Evolutionary conservation across 2,113 vertebrate species (phyloP).

Genomic region (Rhinolophus ferrumequinum): DNA sequence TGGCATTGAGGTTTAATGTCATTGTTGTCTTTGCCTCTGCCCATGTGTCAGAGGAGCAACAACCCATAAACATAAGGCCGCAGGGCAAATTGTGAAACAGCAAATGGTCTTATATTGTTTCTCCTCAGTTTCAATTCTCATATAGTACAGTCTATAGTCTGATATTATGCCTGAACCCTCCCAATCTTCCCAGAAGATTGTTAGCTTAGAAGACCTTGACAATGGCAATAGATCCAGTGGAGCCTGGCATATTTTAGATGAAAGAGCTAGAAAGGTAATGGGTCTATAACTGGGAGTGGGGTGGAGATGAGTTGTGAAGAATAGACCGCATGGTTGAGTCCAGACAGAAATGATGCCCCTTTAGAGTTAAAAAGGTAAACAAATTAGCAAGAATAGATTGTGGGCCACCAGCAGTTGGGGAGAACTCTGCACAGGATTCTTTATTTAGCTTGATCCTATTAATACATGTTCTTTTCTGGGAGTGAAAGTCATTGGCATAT

Average conservation of each 20-base stretch:
- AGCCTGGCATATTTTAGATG: background rate
- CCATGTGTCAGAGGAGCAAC: accelerated
- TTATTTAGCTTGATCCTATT: background rate
- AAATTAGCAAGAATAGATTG: background rate
- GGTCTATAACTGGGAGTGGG: background rate
- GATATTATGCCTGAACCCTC: background rate
- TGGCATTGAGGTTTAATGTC: accelerated
- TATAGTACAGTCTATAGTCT: accelerated
- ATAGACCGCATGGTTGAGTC: background rate
- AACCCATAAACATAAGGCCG: background rate
- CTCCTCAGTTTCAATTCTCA: background rate
- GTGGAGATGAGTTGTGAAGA: background rate
- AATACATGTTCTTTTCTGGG: background rate
- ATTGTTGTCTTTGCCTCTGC: background rate
- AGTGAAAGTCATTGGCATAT: background rate
- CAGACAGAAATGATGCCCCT: background rate
- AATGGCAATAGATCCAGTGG: background rate
- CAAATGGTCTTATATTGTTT: background rate
- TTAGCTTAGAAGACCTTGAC: background rate
- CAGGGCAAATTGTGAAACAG: background rate
- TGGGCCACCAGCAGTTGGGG: no score
- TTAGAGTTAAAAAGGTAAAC: background rate
- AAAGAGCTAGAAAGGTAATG: background rate
- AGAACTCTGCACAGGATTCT: background rate
- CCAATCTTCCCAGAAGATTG: background rate